A percentile compares a stretch with the other conserved stretches of the same genome.
Conservation (phyloP, 2,113 vertebrate genomes). For the Hemicordylus capensis region DNA sequence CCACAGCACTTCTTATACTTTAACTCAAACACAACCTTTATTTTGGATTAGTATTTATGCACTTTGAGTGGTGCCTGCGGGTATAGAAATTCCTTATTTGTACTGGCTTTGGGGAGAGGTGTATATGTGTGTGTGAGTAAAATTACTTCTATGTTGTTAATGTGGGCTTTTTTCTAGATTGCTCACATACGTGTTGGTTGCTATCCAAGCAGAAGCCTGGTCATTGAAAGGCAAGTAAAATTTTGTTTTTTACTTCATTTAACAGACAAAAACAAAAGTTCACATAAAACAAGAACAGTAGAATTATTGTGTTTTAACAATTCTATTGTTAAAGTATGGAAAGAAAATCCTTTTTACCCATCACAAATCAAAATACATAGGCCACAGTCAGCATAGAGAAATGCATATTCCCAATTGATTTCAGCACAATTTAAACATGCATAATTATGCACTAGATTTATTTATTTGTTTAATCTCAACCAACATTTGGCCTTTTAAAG, state of each 20-base stretch:
- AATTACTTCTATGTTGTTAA: not conserved
- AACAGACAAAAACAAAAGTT: not conserved
- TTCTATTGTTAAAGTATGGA: not conserved
- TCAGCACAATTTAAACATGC: no score
- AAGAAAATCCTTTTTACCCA: not conserved
- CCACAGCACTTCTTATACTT: no score
- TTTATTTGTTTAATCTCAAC: no score
- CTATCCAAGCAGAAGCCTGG: not conserved
- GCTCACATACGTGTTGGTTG: slow-evolving; percentile 1
- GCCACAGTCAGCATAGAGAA: not conserved
- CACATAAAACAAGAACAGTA: not conserved
- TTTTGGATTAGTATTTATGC: not conserved
- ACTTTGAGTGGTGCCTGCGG: not conserved
- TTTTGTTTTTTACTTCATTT: not conserved
- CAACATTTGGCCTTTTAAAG: no score
- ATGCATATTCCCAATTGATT: not conserved
- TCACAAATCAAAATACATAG: not conserved
- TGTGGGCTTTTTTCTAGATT: not conserved
- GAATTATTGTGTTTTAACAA: not conserved
- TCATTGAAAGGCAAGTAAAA: not conserved
- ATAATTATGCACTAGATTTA: no score
- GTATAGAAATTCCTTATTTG: not conserved
- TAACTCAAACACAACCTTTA: not conserved
- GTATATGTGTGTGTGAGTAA: not conserved
- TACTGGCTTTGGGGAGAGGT: not conserved